Percentiles rank a stretch among this genome's conserved stretches.
phyloP scores from a whole-genome alignment of 2,888 invertebrate genomes.

The Apeira syringaria region DNA sequence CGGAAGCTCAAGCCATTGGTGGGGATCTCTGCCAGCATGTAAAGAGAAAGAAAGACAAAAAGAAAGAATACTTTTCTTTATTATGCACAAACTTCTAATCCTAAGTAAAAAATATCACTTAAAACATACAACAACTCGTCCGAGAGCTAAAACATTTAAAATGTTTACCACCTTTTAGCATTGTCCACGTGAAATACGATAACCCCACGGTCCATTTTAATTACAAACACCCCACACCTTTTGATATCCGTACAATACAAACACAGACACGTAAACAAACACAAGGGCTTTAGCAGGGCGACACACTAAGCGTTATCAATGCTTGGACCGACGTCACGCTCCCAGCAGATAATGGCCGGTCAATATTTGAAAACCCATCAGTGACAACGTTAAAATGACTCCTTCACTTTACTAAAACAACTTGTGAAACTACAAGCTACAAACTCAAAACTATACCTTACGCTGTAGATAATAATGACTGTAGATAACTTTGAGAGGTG shows the following conservation, averaged over 20 bases:
- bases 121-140: slow-evolving; percentile 10
- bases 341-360: slow-evolving; percentile 72
- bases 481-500: slow-evolving; percentile 23
- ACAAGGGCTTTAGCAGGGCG: slow-evolving; percentile 60
- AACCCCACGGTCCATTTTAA: slow-evolving; percentile 52
- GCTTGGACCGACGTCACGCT: slow-evolving; percentile 58
- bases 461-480: slow-evolving; percentile 28
- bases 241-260: slow-evolving; percentile 57
- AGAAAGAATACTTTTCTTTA: too few relatives aligned
- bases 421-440: slow-evolving; percentile 29
- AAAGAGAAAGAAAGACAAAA: too few relatives aligned
- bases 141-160: slow-evolving; percentile 17
- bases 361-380: slow-evolving; percentile 81
- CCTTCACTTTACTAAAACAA: slow-evolving; percentile 68
- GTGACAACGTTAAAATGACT: slow-evolving; percentile 69
- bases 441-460: slow-evolving; percentile 35
- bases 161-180: slow-evolving; percentile 20
- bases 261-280: slow-evolving; percentile 67
- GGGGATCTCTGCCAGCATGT: too few relatives aligned
- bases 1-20: too few relatives aligned
- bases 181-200: slow-evolving; percentile 38
- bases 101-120: too few relatives aligned
- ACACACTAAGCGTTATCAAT: slow-evolving; percentile 62
- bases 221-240: slow-evolving; percentile 64
- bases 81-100: slow-evolving; percentile 7